phyloP scores from a whole-genome alignment of 2,797 vertebrate genomes.

The Carduelis carduelis region DNA sequence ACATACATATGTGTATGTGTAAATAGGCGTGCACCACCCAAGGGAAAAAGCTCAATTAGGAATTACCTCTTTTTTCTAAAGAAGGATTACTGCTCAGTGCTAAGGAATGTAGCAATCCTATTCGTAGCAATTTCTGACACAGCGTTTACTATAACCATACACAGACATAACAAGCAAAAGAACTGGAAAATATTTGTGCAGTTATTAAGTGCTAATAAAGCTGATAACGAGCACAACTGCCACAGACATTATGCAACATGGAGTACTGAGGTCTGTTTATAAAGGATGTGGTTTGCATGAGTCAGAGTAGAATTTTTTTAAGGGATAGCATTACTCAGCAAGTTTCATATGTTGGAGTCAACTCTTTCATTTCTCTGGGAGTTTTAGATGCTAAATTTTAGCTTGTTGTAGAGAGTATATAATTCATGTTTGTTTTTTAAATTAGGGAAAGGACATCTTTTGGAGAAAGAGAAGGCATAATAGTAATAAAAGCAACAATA shows the following conservation, averaged over 20 bases:
- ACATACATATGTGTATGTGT: neutral
- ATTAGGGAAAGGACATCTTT: neutral
- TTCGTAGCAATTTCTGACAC: conserved; percentile 17
- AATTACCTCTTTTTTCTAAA: neutral
- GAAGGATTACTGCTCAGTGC: neutral
- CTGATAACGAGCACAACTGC: neutral
- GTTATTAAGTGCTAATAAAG: neutral
- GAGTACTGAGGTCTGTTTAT: neutral
- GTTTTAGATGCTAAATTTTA: neutral
- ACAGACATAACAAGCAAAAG: conserved; percentile 46
- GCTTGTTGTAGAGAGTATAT: neutral
- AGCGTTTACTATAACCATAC: neutral
- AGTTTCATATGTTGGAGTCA: neutral
- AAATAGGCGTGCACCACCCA: neutral
- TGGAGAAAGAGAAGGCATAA: neutral
- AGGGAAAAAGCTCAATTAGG: neutral
- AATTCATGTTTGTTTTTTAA: neutral
- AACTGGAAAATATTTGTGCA: conserved; percentile 17
- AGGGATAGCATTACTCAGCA: conserved; percentile 44
- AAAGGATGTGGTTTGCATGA: conserved; percentile 35
- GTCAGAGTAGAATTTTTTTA: neutral
- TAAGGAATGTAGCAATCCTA: neutral
- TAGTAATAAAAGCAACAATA: neutral
- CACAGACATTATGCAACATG: conserved; percentile 27
- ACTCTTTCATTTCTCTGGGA: neutral